Evolutionary conservation across 2,888 invertebrate genomes (phyloP).

Genomic region (Tiliacea citrago): DNA sequence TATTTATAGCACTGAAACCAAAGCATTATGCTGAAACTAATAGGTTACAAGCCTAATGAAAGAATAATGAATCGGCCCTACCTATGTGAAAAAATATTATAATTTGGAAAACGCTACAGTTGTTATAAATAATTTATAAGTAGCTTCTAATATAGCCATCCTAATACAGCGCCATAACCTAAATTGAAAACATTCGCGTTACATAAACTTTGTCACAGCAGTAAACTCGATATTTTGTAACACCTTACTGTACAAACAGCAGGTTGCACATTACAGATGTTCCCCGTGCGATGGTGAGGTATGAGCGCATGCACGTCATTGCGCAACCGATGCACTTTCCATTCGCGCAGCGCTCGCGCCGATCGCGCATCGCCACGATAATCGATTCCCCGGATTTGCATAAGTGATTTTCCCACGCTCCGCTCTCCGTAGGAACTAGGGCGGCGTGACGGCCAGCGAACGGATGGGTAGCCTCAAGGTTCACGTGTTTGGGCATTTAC

Average conservation of each 20-base stretch:
- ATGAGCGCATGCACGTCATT: constrained; percentile 71
- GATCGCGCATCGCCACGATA: constrained; percentile 77
- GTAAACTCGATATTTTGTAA: constrained; percentile 54
- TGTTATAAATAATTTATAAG: background rate
- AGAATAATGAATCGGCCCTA: background rate
- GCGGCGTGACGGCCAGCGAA: constrained; percentile 83
- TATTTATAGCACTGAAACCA: background rate
- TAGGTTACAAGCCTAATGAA: background rate
- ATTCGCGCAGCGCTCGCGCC: constrained; percentile 74
- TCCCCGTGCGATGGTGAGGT: constrained; percentile 37
- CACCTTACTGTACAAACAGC: constrained; percentile 42
- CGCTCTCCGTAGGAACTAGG: constrained; percentile 83
- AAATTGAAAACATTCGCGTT: constrained; percentile 13
- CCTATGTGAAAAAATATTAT: background rate
- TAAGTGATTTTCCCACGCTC: constrained; percentile 88
- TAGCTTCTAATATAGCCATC: background rate
- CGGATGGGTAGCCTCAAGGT: constrained; percentile 85
- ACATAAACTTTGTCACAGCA: constrained; percentile 3
- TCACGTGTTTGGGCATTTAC: constrained; percentile 67
- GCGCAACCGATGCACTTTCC: constrained; percentile 88
- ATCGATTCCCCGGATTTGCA: constrained; percentile 88
- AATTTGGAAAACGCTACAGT: background rate
- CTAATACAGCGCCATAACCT: background rate
- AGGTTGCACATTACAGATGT: constrained; percentile 62
- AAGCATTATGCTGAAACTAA: background rate